A percentile compares a stretch with the other conserved stretches of the same genome.
phyloP scores from a whole-genome alignment of 2,888 invertebrate genomes.

The Graphium colonna region DNA sequence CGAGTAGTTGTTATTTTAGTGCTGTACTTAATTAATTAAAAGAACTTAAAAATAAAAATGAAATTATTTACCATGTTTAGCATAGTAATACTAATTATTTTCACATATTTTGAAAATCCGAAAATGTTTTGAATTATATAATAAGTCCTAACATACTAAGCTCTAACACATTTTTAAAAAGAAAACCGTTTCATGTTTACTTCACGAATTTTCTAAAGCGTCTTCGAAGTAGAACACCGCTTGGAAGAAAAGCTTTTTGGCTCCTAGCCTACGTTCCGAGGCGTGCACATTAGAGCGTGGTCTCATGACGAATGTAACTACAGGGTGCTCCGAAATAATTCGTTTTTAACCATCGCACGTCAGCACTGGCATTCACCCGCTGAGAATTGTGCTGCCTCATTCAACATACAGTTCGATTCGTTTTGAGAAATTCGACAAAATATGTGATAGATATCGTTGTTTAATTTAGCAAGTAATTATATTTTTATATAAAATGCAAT shows the following conservation, averaged over 20 bases:
- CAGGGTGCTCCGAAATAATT: constrained; percentile 70
- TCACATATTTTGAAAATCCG: no score
- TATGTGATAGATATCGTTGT: no score
- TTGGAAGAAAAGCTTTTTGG: background rate
- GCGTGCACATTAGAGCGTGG: constrained; percentile 37
- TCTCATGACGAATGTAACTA: constrained; percentile 64
- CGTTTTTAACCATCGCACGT: constrained; percentile 74
- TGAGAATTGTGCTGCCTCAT: constrained; percentile 16
- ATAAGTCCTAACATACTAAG: background rate
- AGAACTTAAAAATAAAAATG: no score
- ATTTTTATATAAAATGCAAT: no score
- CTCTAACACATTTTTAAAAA: background rate
- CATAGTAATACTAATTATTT: background rate
- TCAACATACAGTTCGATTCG: constrained; percentile 3
- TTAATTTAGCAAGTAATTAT: no score
- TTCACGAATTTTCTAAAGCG: background rate
- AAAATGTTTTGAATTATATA: no score
- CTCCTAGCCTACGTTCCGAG: constrained; percentile 27
- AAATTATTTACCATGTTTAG: no score
- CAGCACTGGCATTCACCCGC: constrained; percentile 49
- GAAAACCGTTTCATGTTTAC: background rate
- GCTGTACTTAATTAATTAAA: no score
- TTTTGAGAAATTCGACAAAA: constrained; percentile 7
- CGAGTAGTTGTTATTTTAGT: no score
- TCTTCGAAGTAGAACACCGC: background rate